These are phyloP conservation scores for Cepaea hortensis DNA, from an alignment of 2,888 invertebrate genomes.

Conservation along the genomic window DNA sequence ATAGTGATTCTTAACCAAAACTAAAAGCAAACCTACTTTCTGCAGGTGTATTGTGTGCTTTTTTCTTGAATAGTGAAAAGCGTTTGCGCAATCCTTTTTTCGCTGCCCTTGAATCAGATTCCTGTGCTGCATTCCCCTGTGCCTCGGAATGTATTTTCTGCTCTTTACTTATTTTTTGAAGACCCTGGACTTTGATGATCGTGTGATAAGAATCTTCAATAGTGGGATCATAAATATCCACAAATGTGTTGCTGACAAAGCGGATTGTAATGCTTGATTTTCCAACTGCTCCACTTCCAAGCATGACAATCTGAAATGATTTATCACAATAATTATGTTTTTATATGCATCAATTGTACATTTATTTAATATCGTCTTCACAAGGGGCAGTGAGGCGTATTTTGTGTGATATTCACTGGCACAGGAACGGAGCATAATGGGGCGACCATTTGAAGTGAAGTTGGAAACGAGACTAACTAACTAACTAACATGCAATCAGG, in stretches of 20 bases:
- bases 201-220: conserved; percentile 72
- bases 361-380: not conserved
- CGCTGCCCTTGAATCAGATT: too few species aligned
- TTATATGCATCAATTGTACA: not conserved
- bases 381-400: too few species aligned
- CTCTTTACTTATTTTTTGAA: conserved; percentile 14
- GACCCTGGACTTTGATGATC: conserved; percentile 61
- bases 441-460: too few species aligned
- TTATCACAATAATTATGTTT: not conserved
- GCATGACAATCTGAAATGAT: conserved; percentile 60
- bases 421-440: too few species aligned
- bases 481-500: not conserved
- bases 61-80: too few species aligned
- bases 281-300: conserved; percentile 69
- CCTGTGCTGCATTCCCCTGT: not conserved
- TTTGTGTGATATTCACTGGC: too few species aligned
- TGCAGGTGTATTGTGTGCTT: too few species aligned
- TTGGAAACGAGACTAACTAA: too few species aligned
- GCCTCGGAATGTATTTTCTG: not conserved
- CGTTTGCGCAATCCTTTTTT: too few species aligned
- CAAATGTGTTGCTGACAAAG: conserved; percentile 62
- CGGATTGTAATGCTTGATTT: conserved; percentile 67
- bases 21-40: too few species aligned
- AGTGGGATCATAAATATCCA: conserved; percentile 70
- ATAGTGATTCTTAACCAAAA: too few species aligned